phyloP scores from a whole-genome alignment of 64 coral and sea anemone species.

The Pocillopora damicornis region DNA sequence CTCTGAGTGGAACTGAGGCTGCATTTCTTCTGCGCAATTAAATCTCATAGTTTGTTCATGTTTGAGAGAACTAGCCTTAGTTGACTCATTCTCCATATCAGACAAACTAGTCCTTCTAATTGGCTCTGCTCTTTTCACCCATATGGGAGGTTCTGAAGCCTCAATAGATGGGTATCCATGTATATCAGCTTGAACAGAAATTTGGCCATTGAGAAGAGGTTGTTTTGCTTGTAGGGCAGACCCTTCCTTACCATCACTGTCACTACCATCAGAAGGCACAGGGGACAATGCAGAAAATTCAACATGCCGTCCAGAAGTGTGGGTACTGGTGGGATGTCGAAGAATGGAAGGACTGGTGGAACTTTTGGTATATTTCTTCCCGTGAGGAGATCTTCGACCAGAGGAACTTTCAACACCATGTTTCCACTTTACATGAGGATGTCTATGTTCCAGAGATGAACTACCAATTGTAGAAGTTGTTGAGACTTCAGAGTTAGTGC shows the following conservation, averaged over 20 bases:
- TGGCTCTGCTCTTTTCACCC: constrained; percentile 22
- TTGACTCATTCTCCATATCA: neutral
- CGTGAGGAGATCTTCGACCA: constrained; percentile 59
- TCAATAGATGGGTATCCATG: neutral
- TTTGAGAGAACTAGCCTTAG: neutral
- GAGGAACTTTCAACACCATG: constrained; percentile 48
- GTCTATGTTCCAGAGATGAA: constrained; percentile 42
- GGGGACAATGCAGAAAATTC: constrained; percentile 88
- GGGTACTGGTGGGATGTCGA: constrained; percentile 52
- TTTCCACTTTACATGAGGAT: constrained; percentile 63
- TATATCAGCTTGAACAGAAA: constrained; percentile 54
- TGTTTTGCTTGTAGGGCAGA: neutral
- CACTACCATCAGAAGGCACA: constrained; percentile 84
- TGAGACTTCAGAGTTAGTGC: constrained; percentile 83
- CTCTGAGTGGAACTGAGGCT: neutral
- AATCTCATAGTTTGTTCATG: neutral
- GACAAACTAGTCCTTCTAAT: constrained; percentile 22
- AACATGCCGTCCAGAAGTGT: constrained; percentile 82
- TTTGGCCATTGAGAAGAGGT: neutral
- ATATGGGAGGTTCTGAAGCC: neutral
- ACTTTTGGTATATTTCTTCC: constrained; percentile 66
- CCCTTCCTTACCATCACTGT: constrained; percentile 48
- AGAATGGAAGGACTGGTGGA: constrained; percentile 77
- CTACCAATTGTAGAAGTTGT: constrained; percentile 75
- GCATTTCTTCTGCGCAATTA: constrained; percentile 5